These are phyloP conservation scores for Axis porcinus DNA, from an alignment of 2,113 vertebrate species.

Conservation along the genomic window DNA sequence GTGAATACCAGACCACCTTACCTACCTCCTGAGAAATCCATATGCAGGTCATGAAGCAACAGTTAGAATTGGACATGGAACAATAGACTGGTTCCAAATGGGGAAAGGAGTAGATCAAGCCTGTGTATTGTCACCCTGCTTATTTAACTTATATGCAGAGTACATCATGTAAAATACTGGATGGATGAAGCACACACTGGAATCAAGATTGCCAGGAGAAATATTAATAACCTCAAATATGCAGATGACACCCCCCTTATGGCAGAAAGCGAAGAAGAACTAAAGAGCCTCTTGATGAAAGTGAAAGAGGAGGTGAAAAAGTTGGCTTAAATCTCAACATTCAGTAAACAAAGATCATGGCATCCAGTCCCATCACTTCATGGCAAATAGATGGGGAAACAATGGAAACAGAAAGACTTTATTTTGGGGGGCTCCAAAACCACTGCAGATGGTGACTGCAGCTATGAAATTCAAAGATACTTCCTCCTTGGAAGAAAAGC, in stretches of 20 bases:
- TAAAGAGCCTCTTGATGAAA: background rate
- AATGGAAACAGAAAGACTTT: background rate
- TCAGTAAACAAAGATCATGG: background rate
- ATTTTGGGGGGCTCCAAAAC: background rate
- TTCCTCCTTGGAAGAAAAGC: background rate
- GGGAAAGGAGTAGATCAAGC: background rate
- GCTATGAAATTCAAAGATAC: background rate
- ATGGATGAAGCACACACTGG: background rate
- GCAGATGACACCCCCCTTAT: background rate
- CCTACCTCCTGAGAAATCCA: background rate
- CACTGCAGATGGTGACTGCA: background rate
- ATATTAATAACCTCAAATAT: background rate
- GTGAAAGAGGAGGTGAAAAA: background rate
- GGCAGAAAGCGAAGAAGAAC: fast-evolving
- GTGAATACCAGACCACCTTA: background rate
- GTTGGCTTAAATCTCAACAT: background rate
- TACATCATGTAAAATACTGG: background rate
- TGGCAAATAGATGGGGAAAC: background rate
- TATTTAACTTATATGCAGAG: background rate
- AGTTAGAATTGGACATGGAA: background rate
- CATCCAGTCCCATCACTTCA: background rate
- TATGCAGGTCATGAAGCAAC: background rate
- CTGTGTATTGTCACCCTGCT: background rate
- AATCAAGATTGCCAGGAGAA: background rate
- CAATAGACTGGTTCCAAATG: background rate